Evolutionary conservation across 2,113 vertebrate genomes (phyloP), one percentile per base, ranked within the genome.

Genomic region (Scomber scombrus): DNA sequence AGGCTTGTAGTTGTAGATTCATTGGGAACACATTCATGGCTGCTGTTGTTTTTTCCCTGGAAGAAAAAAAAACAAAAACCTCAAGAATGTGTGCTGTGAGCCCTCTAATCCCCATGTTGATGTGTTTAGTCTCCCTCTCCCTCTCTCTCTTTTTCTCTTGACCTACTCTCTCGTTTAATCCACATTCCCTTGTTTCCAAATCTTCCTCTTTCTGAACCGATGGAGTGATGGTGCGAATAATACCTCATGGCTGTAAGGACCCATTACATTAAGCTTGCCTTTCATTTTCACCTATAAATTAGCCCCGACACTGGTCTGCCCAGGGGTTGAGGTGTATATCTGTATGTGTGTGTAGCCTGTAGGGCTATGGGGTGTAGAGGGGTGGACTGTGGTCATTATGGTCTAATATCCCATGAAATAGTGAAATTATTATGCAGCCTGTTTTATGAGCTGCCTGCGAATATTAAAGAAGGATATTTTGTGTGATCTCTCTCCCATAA

Each of bases 401-500:
- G 95, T 97, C 97, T 98, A 98, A 99, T 99, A 98, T 96, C 96
- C 97, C 98, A 99, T 98, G 97, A 98, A 98, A 98, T 98, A 95
- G 96, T 96, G 91, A 95, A 96, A 97, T 98, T 97, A 97, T 97
- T 96, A 97, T 95, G 95, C 95, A 93, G 94, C 94, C 92, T 90
- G 61, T 96, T 97, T 96, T 97, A 97, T 93, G 95, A 96, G 95
- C 95, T 96, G 89, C 90, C 84, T 92, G 93, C 94, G 94, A 96
- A 97, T 96, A 96, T 97, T 96, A 94, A 95, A 95, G 95, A 85
- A 88, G 81, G 90, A 85, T 88, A 85, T 88, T 91, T 91, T 92
- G 75, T 88, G 82, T 84, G 68, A 73, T 60, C n/a, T 83, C 63
- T 68, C 66, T n/a, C 62, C 60, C 55, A 89, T 93, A 90, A 89